Evolutionary conservation across 1,140 invertebrate species (phyloP).

Genomic region (Euura saliciscinereae): DNA sequence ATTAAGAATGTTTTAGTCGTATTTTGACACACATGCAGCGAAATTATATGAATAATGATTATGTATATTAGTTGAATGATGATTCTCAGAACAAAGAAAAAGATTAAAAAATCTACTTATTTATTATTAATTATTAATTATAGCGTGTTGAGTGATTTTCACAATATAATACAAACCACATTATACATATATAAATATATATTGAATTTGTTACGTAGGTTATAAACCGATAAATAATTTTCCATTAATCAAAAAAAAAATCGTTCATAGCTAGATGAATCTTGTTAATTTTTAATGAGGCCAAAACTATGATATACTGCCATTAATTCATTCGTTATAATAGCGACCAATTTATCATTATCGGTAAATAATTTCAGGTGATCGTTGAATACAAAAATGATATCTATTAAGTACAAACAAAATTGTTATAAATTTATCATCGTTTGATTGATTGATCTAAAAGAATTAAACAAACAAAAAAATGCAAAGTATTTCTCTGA

Average conservation of each 20-base stretch:
- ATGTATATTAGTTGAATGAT: neutral
- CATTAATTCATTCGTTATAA: no score
- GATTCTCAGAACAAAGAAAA: neutral
- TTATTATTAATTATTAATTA: neutral
- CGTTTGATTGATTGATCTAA: no score
- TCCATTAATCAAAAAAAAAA: neutral
- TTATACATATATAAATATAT: neutral
- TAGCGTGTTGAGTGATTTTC: neutral
- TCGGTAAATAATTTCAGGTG: no score
- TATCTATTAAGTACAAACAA: no score
- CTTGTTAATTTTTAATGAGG: no score
- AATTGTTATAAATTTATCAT: no score
- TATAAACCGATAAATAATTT: neutral
- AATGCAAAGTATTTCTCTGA: no score
- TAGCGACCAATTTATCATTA: no score
- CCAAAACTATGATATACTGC: no score
- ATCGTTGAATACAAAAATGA: no score
- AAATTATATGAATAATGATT: neutral
- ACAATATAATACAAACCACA: neutral
- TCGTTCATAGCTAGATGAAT: no score
- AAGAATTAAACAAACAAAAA: no score
- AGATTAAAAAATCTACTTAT: neutral
- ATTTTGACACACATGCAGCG: slow-evolving; percentile 43
- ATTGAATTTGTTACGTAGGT: neutral
- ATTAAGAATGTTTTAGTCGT: slow-evolving; percentile 40